Evolutionary conservation across 2,797 vertebrate genomes (phyloP).

Genomic region (Kryptolebias ocellatus): DNA sequence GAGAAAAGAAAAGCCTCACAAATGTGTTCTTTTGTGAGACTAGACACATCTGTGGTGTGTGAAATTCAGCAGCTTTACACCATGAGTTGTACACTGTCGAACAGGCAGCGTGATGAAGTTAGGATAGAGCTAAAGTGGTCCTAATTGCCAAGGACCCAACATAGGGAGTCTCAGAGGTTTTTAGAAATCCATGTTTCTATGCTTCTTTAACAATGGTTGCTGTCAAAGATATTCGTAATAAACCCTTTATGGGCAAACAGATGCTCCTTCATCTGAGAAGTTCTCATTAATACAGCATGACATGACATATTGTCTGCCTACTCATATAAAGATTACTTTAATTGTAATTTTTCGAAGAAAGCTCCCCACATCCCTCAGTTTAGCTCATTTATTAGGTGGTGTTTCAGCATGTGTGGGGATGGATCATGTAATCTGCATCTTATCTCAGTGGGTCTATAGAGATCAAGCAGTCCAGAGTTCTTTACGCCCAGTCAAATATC

Average conservation of each 20-base stretch:
- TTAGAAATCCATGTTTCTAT: background rate
- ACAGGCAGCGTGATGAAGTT: slow-evolving; percentile 14
- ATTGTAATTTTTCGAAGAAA: background rate
- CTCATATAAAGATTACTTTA: background rate
- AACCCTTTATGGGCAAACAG: background rate
- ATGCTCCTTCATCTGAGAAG: background rate
- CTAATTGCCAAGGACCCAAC: background rate
- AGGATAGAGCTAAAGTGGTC: background rate
- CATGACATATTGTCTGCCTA: background rate
- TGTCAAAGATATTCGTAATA: background rate
- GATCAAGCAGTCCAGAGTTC: slow-evolving; percentile 56
- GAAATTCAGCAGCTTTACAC: slow-evolving; percentile 26
- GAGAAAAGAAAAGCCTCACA: slow-evolving; percentile 13
- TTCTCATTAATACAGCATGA: background rate
- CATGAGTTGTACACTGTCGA: slow-evolving; percentile 11
- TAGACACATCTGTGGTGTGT: slow-evolving; percentile 11
- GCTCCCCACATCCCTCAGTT: background rate
- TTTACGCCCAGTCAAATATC: slow-evolving; percentile 18
- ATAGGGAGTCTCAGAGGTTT: background rate
- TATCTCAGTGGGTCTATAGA: slow-evolving; percentile 62
- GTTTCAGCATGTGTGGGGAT: slow-evolving; percentile 26
- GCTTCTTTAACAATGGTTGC: background rate
- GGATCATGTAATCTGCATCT: slow-evolving; percentile 71
- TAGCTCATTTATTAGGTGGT: slow-evolving; percentile 7
- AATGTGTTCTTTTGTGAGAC: slow-evolving; percentile 13